Base-by-base conservation (phyloP, 2,888 invertebrate species). In the Hirtodrosophila duncani region DNA sequence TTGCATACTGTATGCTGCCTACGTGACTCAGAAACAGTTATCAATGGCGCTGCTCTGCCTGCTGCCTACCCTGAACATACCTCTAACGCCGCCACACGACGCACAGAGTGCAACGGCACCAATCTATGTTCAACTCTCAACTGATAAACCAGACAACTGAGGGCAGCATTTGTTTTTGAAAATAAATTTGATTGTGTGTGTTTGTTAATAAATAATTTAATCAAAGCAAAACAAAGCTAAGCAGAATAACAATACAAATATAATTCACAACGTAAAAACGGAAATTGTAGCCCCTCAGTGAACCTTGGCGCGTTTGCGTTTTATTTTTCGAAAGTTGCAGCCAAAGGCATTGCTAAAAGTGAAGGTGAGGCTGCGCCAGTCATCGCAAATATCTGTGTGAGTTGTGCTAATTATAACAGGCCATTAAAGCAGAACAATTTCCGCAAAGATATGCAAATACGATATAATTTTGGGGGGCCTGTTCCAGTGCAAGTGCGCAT, bases 11-110 rank as follows among this genome's bases (percentile, higher is more conserved):
- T 60, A 38, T 57, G 72, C n/a, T n/a, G 82, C 78, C 81, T 81
- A 81, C 81, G 81, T 81, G 81, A 81, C 82, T 81, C 75, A 67
- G 72, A 72, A 65, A 45, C 74, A 64, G 64, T 78, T 75, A 68
- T 64, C 75, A 83, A 81, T 81, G 81, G 81, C 82, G 74, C 68
- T 62, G 38, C 45, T n/a, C n/a, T n/a, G n/a, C n/a, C n/a, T n/a
- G n/a, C n/a, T n/a, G n/a, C n/a, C n/a, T n/a, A n/a, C n/a, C n/a
- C n/a, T n/a, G n/a, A n/a, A n/a, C n/a, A n/a, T n/a, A n/a, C n/a
- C n/a, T n/a, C n/a, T n/a, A 38, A 17, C 43, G 41, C 67, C 61
- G 57, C 65, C 64, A 21, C n/a, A n/a, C 58, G 48, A 30, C 29
- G 30, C 56, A 34, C 48, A 46, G 46, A 59, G 59, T 58, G 29